Evolutionary conservation across 2,113 vertebrate species (phyloP).

Genomic region (Campylomormyrus numenius): DNA sequence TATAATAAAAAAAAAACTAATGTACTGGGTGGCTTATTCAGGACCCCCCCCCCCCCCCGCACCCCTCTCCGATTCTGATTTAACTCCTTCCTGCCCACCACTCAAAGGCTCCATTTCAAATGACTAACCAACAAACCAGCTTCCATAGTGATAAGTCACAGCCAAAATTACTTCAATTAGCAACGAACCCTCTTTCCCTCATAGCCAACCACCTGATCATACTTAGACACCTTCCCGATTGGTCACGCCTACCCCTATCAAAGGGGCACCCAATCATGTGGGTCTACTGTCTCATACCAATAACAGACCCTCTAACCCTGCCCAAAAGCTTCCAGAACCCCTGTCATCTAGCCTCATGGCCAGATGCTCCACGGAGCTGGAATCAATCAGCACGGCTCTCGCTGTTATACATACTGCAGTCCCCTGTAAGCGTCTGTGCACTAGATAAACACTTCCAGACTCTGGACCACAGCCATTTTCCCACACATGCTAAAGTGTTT

Average conservation of each 20-base stretch:
- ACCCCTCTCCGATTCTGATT: background rate
- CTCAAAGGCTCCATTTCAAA: background rate
- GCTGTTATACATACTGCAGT: conserved; percentile 70
- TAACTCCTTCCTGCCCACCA: background rate
- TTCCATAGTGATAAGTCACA: background rate
- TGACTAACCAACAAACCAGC: background rate
- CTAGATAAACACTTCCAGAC: conserved; percentile 84
- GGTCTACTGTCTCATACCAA: background rate
- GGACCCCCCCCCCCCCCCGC: background rate
- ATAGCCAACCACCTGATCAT: background rate
- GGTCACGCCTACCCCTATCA: background rate
- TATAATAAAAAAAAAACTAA: too few relatives aligned
- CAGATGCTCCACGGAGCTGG: conserved; percentile 56
- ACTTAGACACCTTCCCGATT: background rate
- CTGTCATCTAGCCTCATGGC: conserved; percentile 18
- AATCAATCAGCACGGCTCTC: conserved; percentile 69
- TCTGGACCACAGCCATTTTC: conserved; percentile 76
- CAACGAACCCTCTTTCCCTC: background rate
- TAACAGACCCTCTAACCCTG: background rate
- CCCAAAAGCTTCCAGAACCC: background rate
- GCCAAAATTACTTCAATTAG: too few relatives aligned
- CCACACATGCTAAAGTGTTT: conserved; percentile 81
- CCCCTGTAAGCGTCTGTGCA: conserved; percentile 56
- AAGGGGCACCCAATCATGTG: background rate
- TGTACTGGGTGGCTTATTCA: background rate